These are phyloP conservation scores for Rhyzopertha dominica DNA, from an alignment of 1,140 invertebrate genomes.

Conservation along the genomic window DNA sequence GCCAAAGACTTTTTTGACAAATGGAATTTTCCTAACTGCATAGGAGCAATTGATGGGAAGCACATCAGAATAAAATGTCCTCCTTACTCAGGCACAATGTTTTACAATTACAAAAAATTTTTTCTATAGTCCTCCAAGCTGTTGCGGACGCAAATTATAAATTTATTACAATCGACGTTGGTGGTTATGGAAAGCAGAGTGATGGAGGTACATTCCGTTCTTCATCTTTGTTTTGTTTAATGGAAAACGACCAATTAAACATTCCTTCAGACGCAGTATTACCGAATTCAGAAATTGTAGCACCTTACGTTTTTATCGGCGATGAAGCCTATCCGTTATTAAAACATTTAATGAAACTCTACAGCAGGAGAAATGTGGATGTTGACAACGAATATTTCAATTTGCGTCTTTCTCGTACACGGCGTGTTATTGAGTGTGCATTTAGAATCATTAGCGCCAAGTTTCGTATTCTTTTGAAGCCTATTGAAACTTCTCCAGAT, in stretches of 20 bases:
- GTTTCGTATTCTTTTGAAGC: conserved; percentile 6
- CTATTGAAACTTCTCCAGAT: conserved; percentile 7
- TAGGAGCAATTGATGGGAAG: conserved; percentile 34
- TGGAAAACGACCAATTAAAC: too few species aligned
- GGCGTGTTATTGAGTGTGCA: conserved; percentile 7
- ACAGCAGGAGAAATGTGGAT: background rate
- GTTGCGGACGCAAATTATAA: conserved; percentile 35
- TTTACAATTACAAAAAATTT: conserved; percentile 35
- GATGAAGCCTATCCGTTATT: conserved; percentile 48
- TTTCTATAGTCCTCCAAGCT: conserved; percentile 41
- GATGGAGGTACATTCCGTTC: conserved; percentile 34
- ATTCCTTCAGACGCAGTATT: too few species aligned
- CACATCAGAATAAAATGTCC: conserved; percentile 25
- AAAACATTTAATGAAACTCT: conserved; percentile 3
- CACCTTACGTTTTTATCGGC: conserved; percentile 45
- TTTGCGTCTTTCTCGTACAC: conserved; percentile 6
- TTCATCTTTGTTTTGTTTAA: too few species aligned
- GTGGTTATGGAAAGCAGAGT: conserved; percentile 34
- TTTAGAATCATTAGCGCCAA: conserved; percentile 9
- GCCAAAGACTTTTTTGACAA: conserved; percentile 26
- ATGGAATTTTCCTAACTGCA: conserved; percentile 40
- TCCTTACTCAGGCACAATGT: conserved; percentile 15
- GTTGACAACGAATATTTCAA: conserved; percentile 10
- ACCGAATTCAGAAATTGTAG: conserved; percentile 18
- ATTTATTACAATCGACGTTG: conserved; percentile 40